Conservation (phyloP, 2,888 invertebrate genomes). For the Phaedon cochleariae region DNA sequence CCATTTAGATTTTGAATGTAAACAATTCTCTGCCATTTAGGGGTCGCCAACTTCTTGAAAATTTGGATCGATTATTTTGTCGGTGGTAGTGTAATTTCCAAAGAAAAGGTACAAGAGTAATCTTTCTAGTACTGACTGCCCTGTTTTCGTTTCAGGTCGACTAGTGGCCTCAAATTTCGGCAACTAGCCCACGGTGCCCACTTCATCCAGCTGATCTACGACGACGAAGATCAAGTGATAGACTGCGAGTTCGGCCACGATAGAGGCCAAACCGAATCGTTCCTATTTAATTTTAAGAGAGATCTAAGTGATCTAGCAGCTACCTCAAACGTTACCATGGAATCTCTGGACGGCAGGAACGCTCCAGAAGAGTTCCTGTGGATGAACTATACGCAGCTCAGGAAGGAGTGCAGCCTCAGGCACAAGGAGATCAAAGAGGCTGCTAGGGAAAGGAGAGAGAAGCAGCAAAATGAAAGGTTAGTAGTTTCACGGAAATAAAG, state of each 20-base stretch:
- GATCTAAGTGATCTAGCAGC: conserved; percentile 63
- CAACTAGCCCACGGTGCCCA: conserved; percentile 75
- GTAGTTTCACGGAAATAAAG: too few relatives aligned
- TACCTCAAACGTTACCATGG: conserved; percentile 66
- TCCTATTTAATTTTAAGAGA: conserved; percentile 68
- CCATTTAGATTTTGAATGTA: too few relatives aligned
- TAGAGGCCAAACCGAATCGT: conserved; percentile 65
- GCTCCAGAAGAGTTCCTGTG: conserved; percentile 66
- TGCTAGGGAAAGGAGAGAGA: conserved; percentile 25
- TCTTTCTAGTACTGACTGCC: too few relatives aligned
- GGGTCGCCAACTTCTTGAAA: too few relatives aligned
- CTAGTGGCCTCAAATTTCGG: conserved; percentile 67
- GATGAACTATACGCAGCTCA: conserved; percentile 69
- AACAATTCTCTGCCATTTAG: too few relatives aligned
- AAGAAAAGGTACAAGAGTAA: too few relatives aligned
- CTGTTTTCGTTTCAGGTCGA: conserved; percentile 36
- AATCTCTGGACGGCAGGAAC: conserved; percentile 64
- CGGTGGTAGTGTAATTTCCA: too few relatives aligned
- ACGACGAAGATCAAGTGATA: conserved; percentile 67
- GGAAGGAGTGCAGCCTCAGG: conserved; percentile 65
- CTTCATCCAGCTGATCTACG: conserved; percentile 75
- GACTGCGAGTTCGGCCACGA: conserved; percentile 75
- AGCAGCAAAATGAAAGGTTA: conserved; percentile 38
- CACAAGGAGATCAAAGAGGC: conserved; percentile 56
- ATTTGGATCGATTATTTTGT: too few relatives aligned